phyloP scores from a whole-genome alignment of 23 tunicate species.

The Ciona savignyi region DNA sequence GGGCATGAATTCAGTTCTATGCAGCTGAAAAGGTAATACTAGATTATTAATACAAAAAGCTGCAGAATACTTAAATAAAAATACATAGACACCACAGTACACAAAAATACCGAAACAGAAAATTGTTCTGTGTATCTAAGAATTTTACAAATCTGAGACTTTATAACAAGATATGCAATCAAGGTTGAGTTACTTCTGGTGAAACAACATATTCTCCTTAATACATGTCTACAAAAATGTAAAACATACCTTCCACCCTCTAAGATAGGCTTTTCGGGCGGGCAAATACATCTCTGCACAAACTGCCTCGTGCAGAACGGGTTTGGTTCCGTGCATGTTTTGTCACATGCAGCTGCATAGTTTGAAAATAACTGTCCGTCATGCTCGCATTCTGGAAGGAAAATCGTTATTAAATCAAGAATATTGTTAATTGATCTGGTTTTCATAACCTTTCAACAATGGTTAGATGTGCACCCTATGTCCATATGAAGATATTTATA shows the following conservation, averaged over 20 bases:
- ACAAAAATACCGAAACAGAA: no score
- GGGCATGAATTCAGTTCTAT: not conserved
- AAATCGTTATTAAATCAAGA: not conserved
- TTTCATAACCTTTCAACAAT: not conserved
- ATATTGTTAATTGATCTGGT: not conserved
- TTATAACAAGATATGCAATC: no score
- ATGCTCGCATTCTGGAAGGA: slow-evolving; percentile 8
- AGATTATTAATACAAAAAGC: no score
- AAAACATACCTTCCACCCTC: slow-evolving; percentile 21
- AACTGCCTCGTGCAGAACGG: slow-evolving; percentile 4
- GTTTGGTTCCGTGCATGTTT: slow-evolving; percentile 5
- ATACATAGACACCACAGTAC: no score
- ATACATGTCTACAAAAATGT: no score
- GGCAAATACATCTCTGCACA: slow-evolving; percentile 23
- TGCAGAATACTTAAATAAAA: no score
- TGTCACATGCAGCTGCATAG: slow-evolving; percentile 6
- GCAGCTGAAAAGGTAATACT: not conserved
- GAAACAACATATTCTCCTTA: no score
- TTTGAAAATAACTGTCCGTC: slow-evolving; percentile 6
- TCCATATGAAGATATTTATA: no score
- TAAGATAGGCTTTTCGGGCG: slow-evolving; percentile 6
- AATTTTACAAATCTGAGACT: no score
- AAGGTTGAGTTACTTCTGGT: no score
- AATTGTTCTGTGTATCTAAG: no score
- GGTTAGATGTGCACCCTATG: no score